Evolutionary conservation across 2,888 invertebrate species (phyloP).

Genomic region (Hypercompe scribonia): DNA sequence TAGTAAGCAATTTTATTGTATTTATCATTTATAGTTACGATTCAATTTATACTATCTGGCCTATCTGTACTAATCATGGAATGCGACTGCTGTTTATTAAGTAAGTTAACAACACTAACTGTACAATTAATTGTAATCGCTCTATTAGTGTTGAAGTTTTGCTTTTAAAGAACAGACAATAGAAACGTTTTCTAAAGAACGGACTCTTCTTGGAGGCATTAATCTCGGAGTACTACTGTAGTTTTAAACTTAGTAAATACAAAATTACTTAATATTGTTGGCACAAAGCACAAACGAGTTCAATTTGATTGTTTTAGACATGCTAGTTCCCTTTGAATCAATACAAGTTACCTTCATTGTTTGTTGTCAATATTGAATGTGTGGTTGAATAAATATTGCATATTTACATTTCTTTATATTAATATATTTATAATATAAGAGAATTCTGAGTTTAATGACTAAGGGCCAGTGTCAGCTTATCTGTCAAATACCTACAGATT

Average conservation of each 20-base stretch:
- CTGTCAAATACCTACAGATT: no score
- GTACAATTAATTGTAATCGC: neutral
- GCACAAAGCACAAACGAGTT: neutral
- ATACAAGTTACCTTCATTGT: slow-evolving; percentile 4
- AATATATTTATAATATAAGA: neutral
- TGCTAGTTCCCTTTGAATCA: neutral
- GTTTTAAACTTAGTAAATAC: neutral
- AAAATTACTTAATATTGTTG: neutral
- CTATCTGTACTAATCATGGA: no score
- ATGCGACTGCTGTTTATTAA: neutral
- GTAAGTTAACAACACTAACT: neutral
- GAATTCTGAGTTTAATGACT: neutral
- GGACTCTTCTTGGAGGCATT: neutral
- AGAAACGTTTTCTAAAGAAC: neutral
- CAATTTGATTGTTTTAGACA: slow-evolving; percentile 2
- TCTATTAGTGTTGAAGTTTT: neutral
- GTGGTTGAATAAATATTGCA: neutral
- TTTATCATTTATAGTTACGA: neutral
- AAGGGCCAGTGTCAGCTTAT: neutral
- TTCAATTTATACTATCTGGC: neutral
- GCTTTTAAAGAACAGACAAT: neutral
- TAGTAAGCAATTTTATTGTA: neutral
- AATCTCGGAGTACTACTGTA: neutral
- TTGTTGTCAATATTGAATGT: neutral
- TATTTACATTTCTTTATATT: neutral